Conservation (phyloP, 2,797 vertebrate genomes). For the Hapalemur alaotrensis region DNA sequence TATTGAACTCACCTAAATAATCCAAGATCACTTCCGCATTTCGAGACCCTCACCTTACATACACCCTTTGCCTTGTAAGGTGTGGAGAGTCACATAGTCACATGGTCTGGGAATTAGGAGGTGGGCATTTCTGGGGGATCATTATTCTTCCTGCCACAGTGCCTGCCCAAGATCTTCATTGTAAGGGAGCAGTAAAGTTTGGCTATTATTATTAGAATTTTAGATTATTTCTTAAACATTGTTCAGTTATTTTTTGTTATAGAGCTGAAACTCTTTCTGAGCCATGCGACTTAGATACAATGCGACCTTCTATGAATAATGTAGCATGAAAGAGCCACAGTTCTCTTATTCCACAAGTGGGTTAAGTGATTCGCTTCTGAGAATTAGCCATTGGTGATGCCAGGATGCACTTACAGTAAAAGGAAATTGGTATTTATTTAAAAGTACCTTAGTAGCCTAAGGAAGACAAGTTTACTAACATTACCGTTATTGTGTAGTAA, state of each 20-base stretch:
- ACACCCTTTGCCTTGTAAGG: not conserved
- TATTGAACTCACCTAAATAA: not conserved
- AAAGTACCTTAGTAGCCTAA: not conserved
- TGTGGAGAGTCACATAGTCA: not conserved
- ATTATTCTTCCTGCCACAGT: not conserved
- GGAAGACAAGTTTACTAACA: not conserved
- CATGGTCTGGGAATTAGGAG: not conserved
- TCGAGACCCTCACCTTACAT: not conserved
- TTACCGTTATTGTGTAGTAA: not conserved
- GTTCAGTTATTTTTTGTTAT: not conserved
- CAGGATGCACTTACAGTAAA: not conserved
- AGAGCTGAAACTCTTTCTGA: not conserved
- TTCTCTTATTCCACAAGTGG: not conserved
- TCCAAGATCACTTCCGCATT: not conserved
- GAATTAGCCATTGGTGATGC: not conserved
- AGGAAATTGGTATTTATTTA: conserved; percentile 11
- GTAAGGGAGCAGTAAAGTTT: not conserved
- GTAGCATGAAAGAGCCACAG: not conserved
- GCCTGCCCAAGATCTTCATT: not conserved
- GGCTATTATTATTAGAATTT: not conserved
- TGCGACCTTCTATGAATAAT: not conserved
- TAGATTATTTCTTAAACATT: not conserved
- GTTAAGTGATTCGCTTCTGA: conserved; percentile 1
- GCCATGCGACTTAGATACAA: not conserved
- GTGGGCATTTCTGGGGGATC: not conserved